Conservation (phyloP, 2,113 vertebrate species). For the Eolophus roseicapilla region DNA sequence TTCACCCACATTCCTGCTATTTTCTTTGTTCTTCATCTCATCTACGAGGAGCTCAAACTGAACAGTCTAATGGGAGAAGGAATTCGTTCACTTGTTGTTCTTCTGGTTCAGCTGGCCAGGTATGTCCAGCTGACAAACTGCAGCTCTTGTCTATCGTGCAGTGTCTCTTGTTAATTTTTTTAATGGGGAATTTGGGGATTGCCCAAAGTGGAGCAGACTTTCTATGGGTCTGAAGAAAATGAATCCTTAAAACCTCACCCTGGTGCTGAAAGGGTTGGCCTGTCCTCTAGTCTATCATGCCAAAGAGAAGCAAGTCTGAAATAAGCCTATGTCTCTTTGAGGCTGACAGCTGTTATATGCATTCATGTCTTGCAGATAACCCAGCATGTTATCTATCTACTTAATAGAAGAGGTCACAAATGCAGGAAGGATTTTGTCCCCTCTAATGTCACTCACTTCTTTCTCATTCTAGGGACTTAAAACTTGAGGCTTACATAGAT, state of each 20-base stretch:
- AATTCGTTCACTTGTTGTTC: conserved; percentile 83
- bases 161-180: neutral
- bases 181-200: neutral
- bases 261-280: neutral
- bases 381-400: neutral
- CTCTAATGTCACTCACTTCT: neutral
- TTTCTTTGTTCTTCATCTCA: conserved; percentile 93
- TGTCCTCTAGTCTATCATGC: neutral
- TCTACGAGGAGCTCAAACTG: conserved; percentile 94
- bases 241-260: neutral
- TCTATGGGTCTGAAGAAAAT: neutral
- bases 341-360: neutral
- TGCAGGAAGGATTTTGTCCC: neutral
- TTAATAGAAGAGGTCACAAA: neutral
- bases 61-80: conserved; percentile 90
- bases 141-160: accelerated
- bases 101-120: conserved; percentile 95
- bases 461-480: conserved; percentile 84
- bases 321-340: neutral
- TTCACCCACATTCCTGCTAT: conserved; percentile 91
- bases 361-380: neutral
- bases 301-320: neutral
- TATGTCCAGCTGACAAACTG: conserved; percentile 26
- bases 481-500: conserved; percentile 88
- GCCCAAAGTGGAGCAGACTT: neutral